A percentile compares a stretch with the other conserved stretches of the same genome.
Evolutionary conservation across 2,113 vertebrate species (phyloP).

Genomic region (Sitta europaea): DNA sequence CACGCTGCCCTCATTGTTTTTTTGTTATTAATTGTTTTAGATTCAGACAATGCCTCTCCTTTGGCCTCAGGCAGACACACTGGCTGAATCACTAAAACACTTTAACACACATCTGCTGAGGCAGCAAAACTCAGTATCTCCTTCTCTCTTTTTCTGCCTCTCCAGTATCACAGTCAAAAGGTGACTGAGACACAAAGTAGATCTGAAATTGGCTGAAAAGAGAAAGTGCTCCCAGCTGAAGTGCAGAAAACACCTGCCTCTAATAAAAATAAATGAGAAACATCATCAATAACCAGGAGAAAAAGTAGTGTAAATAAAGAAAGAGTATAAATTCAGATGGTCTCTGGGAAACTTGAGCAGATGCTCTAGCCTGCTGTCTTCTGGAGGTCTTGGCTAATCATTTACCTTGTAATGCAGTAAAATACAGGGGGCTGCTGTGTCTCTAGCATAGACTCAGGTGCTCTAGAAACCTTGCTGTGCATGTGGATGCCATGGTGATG

Average conservation of each 20-base stretch:
- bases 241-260: slow-evolving; percentile 65
- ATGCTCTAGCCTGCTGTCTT: slow-evolving; percentile 1
- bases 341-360: slow-evolving; percentile 22
- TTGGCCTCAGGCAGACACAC: slow-evolving; percentile 47
- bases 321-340: slow-evolving; percentile 46
- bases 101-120: slow-evolving; percentile 59
- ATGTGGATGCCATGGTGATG: background rate
- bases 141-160: background rate
- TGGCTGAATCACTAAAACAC: slow-evolving; percentile 50
- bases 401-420: slow-evolving; percentile 23
- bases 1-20: slow-evolving; percentile 12
- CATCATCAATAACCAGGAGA: slow-evolving; percentile 52
- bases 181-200: slow-evolving; percentile 53
- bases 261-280: slow-evolving; percentile 68
- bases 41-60: slow-evolving; percentile 62
- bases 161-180: slow-evolving; percentile 51
- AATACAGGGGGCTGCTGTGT: background rate
- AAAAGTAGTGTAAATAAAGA: slow-evolving; percentile 40
- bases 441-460: background rate
- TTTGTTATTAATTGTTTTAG: slow-evolving; percentile 51
- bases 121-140: slow-evolving; percentile 42
- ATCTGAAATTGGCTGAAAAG: slow-evolving; percentile 55
- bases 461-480: background rate
- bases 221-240: slow-evolving; percentile 64
- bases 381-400: slow-evolving; percentile 9